phyloP scores from a whole-genome alignment of 2,113 vertebrate species.

The Zosterops pallidus region DNA sequence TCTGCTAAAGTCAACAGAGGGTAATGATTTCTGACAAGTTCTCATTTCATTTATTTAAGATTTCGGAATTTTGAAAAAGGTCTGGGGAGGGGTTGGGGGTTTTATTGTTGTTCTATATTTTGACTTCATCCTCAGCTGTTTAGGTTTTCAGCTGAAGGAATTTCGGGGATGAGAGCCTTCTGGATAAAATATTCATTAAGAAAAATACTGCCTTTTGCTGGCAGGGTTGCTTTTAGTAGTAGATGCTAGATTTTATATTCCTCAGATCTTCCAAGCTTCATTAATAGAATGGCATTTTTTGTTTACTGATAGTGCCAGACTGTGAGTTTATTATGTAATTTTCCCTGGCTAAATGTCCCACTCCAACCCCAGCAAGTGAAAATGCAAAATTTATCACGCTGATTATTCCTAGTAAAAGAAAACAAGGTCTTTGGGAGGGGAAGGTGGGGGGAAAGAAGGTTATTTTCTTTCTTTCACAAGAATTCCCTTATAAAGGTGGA shows the following conservation, averaged over 20 bases:
- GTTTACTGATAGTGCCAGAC: not conserved
- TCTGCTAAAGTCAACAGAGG: not conserved
- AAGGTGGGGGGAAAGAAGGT: fast-evolving
- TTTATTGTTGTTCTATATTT: not conserved
- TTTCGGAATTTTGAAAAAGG: not conserved
- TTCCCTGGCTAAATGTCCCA: not conserved
- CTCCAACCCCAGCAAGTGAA: not conserved
- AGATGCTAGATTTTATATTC: not conserved
- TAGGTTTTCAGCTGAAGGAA: not conserved
- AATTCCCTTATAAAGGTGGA: not conserved
- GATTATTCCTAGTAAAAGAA: not conserved
- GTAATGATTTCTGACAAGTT: not conserved
- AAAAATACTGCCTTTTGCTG: not conserved
- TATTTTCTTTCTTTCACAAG: not conserved
- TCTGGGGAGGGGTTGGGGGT: fast-evolving
- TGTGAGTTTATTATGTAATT: not conserved
- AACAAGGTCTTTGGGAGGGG: not conserved
- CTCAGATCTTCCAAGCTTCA: not conserved
- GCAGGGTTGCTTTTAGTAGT: not conserved
- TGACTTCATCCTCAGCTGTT: not conserved
- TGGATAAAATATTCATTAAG: not conserved
- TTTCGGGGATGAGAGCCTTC: not conserved
- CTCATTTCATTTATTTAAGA: not conserved
- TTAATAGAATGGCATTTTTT: not conserved
- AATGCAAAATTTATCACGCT: not conserved